These are phyloP conservation scores for Polietes domitor DNA, from an alignment of 2,888 invertebrate species.

Conservation along the genomic window DNA sequence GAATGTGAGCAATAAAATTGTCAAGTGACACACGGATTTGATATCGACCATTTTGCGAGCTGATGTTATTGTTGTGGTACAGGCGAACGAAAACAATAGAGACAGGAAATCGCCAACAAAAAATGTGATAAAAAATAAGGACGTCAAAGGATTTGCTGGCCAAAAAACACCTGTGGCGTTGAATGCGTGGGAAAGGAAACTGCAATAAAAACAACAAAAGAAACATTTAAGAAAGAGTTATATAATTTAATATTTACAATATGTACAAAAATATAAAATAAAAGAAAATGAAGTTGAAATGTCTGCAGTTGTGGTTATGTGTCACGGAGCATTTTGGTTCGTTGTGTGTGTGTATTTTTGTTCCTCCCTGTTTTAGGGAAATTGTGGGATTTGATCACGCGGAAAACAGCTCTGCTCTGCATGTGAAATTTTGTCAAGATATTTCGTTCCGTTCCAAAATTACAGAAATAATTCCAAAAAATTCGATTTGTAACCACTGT, in stretches of 20 bases:
- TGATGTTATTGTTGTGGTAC: not conserved
- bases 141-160: not conserved
- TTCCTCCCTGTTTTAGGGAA: too few species aligned
- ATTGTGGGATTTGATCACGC: too few species aligned
- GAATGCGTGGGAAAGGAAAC: not conserved
- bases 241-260: too few species aligned
- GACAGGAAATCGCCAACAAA: not conserved
- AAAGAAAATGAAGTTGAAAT: too few species aligned
- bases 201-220: constrained; percentile 43
- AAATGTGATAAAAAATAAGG: constrained; percentile 15
- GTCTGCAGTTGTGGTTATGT: too few species aligned
- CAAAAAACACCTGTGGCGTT: not conserved
- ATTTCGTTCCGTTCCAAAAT: too few species aligned
- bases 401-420: too few species aligned
- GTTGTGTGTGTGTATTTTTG: too few species aligned
- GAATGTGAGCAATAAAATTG: constrained; percentile 72
- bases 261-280: not conserved
- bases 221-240: constrained; percentile 16
- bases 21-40: constrained; percentile 67
- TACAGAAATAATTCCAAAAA: too few species aligned
- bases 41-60: constrained; percentile 65
- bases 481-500: too few species aligned
- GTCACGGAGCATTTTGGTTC: too few species aligned
- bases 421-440: too few species aligned
- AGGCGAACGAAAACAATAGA: constrained; percentile 3